Evolutionary conservation across 2,797 vertebrate species (phyloP), one percentile per base, ranked within the genome.

Genomic region (Danio kyathit): DNA sequence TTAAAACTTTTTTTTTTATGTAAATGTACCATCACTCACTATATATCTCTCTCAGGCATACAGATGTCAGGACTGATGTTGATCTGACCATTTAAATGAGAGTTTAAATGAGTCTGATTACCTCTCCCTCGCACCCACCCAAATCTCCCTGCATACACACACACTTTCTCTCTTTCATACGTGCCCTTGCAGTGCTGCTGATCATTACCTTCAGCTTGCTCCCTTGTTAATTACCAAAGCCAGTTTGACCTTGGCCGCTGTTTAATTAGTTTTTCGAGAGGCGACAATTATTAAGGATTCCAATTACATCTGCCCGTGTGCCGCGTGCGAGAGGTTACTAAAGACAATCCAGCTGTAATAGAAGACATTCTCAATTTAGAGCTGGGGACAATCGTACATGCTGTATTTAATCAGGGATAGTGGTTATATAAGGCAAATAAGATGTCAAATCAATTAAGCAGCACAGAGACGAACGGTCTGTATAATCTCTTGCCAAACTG

Each of bases 201-300:
- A 91, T 95, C 92, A 97, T 97, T 98, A 97, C 94, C 93, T 91
- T 89, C 93, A 92, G 93, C 94, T 92, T 90, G 93, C 94, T 94
- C 95, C 91, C 91, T 93, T 92, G 92, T 94, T 97, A 97, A 97
- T 97, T 97, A 96, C 90, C 92, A 94, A 88, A 87, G 92, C 93
- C 94, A 92, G 92, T 94, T 89, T 96, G 94, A 95, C 95, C 95
- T 95, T 96, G 91, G 89, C 93, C 93, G 90, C 89, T 88, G 91
- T 95, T 92, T 90, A 89, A 92, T 93, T 91, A 88, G 89, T 83
- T 82, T 75, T 78, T 89, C 89, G 88, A 88, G 82, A 87, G 74
- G 83, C 81, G 82, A 89, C 74, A 78, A 75, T 87, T 84, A 85
- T 86, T 84, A 83, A 67, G 75, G 88, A 81, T 85, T 87, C 83